Evolutionary conservation across 1,140 invertebrate species (phyloP).

Genomic region (Paralvinella palmiformis): DNA sequence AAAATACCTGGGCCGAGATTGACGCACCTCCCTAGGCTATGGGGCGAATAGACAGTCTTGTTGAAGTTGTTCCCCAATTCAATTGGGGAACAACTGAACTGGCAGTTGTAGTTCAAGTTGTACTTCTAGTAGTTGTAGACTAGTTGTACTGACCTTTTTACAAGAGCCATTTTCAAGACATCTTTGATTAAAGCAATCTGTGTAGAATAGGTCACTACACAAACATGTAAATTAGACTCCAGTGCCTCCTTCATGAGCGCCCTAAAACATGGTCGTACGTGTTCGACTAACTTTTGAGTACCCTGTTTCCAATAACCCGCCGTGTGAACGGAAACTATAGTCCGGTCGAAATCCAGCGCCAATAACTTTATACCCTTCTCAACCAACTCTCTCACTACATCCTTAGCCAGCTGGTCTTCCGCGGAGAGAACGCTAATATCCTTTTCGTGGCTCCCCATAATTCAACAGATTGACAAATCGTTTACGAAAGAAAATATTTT

Average conservation of each 20-base stretch:
- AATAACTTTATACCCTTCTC: conserved; percentile 37
- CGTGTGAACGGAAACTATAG: conserved; percentile 43
- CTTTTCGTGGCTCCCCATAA: too few relatives aligned
- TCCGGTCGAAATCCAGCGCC: conserved; percentile 47
- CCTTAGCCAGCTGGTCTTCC: not conserved
- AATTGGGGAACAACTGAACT: too few relatives aligned
- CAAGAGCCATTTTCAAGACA: conserved; percentile 33
- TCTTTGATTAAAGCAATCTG: conserved; percentile 43
- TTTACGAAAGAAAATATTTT: too few relatives aligned
- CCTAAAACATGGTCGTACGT: conserved; percentile 42
- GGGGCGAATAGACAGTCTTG: too few relatives aligned
- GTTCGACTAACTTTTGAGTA: conserved; percentile 31
- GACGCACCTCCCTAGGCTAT: too few relatives aligned
- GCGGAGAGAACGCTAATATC: too few relatives aligned
- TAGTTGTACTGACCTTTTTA: conserved; percentile 29
- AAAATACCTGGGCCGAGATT: too few relatives aligned
- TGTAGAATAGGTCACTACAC: conserved; percentile 43
- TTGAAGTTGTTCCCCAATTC: too few relatives aligned
- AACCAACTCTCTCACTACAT: not conserved
- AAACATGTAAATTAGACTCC: conserved; percentile 29
- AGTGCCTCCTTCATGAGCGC: conserved; percentile 35
- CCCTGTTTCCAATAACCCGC: conserved; percentile 43
- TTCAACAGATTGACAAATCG: too few relatives aligned
- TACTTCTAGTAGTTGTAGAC: too few relatives aligned
- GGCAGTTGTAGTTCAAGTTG: too few relatives aligned